Conservation (phyloP, 1,140 invertebrate species). For the Bactericera cockerelli region DNA sequence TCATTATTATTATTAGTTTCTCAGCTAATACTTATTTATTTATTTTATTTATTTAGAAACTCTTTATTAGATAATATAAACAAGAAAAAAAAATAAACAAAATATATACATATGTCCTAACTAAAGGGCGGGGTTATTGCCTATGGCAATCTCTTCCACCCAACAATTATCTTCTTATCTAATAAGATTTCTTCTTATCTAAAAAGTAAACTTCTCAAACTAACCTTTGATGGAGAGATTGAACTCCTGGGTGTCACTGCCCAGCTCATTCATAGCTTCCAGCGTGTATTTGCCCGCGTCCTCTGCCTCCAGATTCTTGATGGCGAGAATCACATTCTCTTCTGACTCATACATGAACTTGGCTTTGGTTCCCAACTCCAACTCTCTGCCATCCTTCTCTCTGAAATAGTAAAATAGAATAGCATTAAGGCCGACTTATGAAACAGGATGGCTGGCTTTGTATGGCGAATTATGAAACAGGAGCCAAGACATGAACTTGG, state of each 20-base stretch:
- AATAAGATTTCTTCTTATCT: no score
- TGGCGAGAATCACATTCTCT: slow-evolving; percentile 73
- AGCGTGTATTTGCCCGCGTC: slow-evolving; percentile 78
- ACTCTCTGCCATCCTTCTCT: slow-evolving; percentile 60
- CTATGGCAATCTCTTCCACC: no score
- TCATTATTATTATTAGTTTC: no score
- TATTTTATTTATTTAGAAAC: slow-evolving; percentile 7
- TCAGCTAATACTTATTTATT: no score
- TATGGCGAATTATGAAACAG: background rate
- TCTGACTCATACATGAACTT: slow-evolving; percentile 85
- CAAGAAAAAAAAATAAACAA: no score
- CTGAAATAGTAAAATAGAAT: background rate
- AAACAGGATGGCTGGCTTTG: no score
- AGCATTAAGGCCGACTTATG: no score
- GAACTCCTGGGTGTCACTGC: slow-evolving; percentile 57
- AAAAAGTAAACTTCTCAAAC: no score
- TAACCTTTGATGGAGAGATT: slow-evolving; percentile 58
- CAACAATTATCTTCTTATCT: background rate
- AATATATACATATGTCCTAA: no score
- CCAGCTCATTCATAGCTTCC: slow-evolving; percentile 74
- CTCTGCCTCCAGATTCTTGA: slow-evolving; percentile 66
- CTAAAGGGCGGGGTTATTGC: no score
- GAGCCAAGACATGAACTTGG: slow-evolving; percentile 49
- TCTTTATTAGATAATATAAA: no score
- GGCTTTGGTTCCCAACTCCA: slow-evolving; percentile 61